Evolutionary conservation across 1,140 invertebrate genomes (phyloP).

Genomic region (Laupala kohalensis): DNA sequence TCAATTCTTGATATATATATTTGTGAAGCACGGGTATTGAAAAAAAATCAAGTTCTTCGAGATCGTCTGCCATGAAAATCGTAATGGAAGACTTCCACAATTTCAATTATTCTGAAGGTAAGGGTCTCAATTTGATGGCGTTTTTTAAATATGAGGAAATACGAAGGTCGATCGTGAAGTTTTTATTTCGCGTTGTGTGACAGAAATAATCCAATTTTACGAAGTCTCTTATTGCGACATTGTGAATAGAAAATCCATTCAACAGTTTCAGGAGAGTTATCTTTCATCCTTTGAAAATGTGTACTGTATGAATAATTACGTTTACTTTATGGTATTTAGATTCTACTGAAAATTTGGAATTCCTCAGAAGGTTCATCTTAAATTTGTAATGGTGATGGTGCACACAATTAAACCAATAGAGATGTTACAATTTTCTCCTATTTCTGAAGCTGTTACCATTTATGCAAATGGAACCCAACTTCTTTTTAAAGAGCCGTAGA

Average conservation of each 20-base stretch:
- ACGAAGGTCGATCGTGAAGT: not conserved
- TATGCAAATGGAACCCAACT: too few species aligned
- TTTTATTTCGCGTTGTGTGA: not conserved
- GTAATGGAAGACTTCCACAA: not conserved
- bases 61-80: not conserved
- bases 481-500: too few species aligned
- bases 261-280: not conserved
- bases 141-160: not conserved
- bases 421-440: too few species aligned
- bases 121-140: not conserved
- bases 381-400: too few species aligned
- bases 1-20: not conserved
- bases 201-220: not conserved
- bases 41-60: not conserved
- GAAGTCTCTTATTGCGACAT: not conserved
- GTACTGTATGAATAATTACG: not conserved
- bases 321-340: too few species aligned
- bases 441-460: too few species aligned
- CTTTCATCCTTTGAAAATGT: not conserved
- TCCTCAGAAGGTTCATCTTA: too few species aligned
- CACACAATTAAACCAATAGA: too few species aligned
- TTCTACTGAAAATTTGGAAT: too few species aligned
- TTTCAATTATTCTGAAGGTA: not conserved
- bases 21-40: not conserved
- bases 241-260: not conserved